Conservation (phyloP, 2,113 vertebrate genomes). For the Ornithorhynchus anatinus region DNA sequence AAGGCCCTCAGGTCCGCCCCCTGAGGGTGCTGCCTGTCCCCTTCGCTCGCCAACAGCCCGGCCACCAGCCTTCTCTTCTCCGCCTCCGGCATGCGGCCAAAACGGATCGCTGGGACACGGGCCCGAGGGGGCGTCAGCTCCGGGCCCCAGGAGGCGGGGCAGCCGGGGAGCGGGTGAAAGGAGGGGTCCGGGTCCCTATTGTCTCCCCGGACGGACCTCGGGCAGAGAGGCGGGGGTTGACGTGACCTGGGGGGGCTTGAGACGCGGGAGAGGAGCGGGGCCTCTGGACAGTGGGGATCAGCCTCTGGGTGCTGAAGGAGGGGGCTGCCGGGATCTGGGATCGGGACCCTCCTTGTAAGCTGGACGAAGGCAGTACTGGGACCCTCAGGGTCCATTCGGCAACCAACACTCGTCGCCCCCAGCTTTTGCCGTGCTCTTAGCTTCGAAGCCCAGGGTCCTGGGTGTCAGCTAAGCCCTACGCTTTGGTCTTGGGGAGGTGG, state of each 20-base stretch:
- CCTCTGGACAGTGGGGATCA: background rate
- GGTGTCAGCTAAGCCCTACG: background rate
- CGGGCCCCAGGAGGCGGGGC: background rate
- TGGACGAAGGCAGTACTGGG: background rate
- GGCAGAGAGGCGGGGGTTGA: background rate
- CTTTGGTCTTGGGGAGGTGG: fast-evolving
- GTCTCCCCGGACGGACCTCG: background rate
- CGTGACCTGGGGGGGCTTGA: background rate
- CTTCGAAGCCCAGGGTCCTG: background rate
- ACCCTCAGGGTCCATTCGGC: too few species aligned
- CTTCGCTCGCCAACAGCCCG: conserved; percentile 80
- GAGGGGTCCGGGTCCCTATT: too few species aligned
- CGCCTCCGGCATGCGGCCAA: conserved; percentile 95
- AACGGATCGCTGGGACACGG: conserved; percentile 85
- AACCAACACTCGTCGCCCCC: too few species aligned
- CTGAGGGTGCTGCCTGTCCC: conserved; percentile 76
- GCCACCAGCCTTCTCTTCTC: conserved; percentile 96
- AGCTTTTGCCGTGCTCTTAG: background rate
- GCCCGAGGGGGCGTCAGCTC: background rate
- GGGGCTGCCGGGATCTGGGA: background rate
- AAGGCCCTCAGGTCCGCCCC: conserved; percentile 90
- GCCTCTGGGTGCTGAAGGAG: background rate
- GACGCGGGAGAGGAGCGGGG: too few species aligned
- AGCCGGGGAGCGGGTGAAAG: too few species aligned
- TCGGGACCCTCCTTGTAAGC: fast-evolving